phyloP scores from a whole-genome alignment of 2,113 vertebrate species.

The Condylura cristata region DNA sequence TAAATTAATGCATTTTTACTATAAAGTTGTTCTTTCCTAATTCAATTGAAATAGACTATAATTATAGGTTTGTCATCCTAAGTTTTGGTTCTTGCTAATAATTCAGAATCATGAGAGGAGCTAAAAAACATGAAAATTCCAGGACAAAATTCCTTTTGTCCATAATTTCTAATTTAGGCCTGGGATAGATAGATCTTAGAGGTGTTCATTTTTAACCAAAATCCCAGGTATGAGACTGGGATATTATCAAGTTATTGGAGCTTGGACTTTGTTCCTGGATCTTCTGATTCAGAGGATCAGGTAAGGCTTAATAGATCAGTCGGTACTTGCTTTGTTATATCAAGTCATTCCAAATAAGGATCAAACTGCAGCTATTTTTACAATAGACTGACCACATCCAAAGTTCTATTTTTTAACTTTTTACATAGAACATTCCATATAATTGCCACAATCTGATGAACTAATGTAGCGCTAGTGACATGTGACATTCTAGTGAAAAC shows the following conservation, averaged over 20 bases:
- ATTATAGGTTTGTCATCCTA: background rate
- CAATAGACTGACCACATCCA: background rate
- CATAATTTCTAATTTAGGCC: background rate
- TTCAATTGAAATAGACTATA: background rate
- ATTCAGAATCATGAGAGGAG: background rate
- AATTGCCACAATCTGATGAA: background rate
- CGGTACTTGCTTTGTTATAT: background rate
- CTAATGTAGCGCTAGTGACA: background rate
- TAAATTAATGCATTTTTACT: background rate
- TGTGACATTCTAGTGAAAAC: conserved; percentile 13
- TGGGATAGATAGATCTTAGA: background rate
- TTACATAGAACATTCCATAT: background rate
- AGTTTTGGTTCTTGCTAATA: background rate
- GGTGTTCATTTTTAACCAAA: background rate
- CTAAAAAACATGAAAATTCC: background rate
- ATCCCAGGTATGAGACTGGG: background rate
- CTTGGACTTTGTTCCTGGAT: background rate
- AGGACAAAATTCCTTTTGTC: background rate
- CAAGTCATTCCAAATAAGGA: background rate
- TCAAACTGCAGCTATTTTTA: conserved; percentile 2
- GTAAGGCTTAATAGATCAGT: background rate
- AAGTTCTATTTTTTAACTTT: background rate
- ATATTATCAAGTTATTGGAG: background rate
- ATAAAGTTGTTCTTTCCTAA: background rate
- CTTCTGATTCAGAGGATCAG: background rate